A percentile compares a stretch with the other conserved stretches of the same genome.
These are phyloP conservation scores for Crotalus horridus DNA, from an alignment of 2,113 vertebrate species.

Conservation along the genomic window DNA sequence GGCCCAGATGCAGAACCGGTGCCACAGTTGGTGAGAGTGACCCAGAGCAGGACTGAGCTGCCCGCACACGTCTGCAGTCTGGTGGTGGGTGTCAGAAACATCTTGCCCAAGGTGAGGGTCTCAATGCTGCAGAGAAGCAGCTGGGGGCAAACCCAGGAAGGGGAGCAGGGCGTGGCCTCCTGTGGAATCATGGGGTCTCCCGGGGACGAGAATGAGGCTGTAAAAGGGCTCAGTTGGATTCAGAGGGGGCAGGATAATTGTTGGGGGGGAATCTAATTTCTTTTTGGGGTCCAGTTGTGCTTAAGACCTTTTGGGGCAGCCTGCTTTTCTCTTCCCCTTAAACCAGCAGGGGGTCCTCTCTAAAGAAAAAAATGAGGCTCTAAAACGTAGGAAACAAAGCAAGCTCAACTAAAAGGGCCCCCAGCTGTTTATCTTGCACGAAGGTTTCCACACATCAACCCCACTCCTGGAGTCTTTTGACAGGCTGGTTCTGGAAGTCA, in stretches of 20 bases:
- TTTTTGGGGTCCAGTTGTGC: background rate
- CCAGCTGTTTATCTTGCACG: background rate
- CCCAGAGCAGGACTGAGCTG: background rate
- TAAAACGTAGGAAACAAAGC: background rate
- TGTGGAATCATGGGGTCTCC: background rate
- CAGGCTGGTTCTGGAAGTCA: background rate
- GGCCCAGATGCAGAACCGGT: background rate
- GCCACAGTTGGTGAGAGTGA: constrained; percentile 1
- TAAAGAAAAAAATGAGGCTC: background rate
- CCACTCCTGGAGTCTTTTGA: background rate
- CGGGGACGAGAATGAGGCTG: background rate
- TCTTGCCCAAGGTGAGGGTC: constrained; percentile 12
- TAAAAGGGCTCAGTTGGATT: background rate
- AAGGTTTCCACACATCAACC: background rate
- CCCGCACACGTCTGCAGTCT: background rate
- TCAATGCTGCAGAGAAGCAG: background rate
- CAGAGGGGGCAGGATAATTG: background rate
- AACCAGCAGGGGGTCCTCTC: background rate
- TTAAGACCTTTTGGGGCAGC: background rate
- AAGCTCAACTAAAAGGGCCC: background rate
- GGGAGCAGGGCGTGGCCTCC: background rate
- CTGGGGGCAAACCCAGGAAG: too few species aligned
- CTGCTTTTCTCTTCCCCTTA: background rate
- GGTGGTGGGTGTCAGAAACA: background rate
- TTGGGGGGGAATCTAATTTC: background rate